Percentiles rank a stretch among this genome's conserved stretches.
Conservation (phyloP, 2,113 vertebrate genomes). For the Rhadina sibilatrix region DNA sequence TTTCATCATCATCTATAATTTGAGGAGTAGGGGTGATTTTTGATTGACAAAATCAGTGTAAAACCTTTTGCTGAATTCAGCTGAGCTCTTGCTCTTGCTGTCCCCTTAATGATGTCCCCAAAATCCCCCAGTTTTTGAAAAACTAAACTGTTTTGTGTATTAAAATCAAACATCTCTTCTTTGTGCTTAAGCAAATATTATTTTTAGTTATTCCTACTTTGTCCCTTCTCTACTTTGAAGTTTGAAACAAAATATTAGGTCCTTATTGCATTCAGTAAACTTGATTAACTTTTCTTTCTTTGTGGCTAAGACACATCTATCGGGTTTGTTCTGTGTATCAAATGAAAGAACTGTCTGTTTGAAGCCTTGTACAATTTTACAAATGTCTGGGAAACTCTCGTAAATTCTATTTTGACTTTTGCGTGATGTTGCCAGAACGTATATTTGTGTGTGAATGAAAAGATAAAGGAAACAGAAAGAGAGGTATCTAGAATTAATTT, state of each 20-base stretch:
- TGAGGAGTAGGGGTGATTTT: accelerated
- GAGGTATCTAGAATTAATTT: not conserved
- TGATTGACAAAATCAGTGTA: not conserved
- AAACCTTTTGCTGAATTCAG: not conserved
- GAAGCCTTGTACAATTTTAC: not conserved
- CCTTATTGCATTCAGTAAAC: not conserved
- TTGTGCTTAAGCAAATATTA: not conserved
- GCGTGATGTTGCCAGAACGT: not conserved
- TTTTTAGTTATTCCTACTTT: not conserved
- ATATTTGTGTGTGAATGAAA: not conserved
- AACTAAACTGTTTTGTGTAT: not conserved
- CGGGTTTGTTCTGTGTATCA: not conserved
- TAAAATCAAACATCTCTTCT: not conserved
- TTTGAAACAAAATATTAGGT: not conserved
- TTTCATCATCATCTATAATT: not conserved
- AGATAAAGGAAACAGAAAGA: not conserved
- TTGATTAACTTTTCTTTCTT: not conserved
- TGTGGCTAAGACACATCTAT: not conserved
- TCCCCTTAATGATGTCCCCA: not conserved
- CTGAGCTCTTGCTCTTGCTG: not conserved
- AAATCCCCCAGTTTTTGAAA: not conserved
- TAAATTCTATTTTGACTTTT: not conserved
- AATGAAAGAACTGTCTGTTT: not conserved
- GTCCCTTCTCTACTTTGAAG: not conserved
- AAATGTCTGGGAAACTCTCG: not conserved